These are phyloP conservation scores for Sarcophaga bullata DNA, from an alignment of 1,140 invertebrate species.

Conservation along the genomic window DNA sequence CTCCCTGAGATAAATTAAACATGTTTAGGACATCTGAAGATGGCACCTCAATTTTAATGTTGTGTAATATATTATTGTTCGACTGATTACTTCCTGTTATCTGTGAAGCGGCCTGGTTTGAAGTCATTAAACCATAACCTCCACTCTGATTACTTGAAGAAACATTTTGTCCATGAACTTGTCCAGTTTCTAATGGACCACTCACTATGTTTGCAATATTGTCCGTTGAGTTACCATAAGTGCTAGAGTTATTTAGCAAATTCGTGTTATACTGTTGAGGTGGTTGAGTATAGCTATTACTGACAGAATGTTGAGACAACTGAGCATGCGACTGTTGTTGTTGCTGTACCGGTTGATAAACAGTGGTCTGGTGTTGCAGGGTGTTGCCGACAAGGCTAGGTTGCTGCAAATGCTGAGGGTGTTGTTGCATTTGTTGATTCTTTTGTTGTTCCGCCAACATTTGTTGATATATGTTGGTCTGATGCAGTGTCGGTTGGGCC, in stretches of 20 bases:
- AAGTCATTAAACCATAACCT: slow-evolving; percentile 25
- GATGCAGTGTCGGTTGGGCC: slow-evolving; percentile 62
- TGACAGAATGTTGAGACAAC: background rate
- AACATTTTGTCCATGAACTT: background rate
- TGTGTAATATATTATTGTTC: slow-evolving; percentile 45
- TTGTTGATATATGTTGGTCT: slow-evolving; percentile 63
- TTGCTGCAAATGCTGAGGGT: slow-evolving; percentile 33
- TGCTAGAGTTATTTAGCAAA: slow-evolving; percentile 21
- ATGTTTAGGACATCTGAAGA: slow-evolving; percentile 53
- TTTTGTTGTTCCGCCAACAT: slow-evolving; percentile 63
- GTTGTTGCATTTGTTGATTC: slow-evolving; percentile 45
- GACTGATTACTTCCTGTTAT: slow-evolving; percentile 30
- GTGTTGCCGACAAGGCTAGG: slow-evolving; percentile 9
- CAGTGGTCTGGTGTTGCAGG: slow-evolving; percentile 32
- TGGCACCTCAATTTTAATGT: slow-evolving; percentile 57
- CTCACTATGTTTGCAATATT: slow-evolving; percentile 23
- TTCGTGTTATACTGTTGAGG: slow-evolving; percentile 34
- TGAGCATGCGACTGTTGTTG: slow-evolving; percentile 36
- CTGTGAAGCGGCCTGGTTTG: slow-evolving; percentile 8
- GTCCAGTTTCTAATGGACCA: background rate
- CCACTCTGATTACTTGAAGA: slow-evolving; percentile 9
- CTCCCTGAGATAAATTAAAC: slow-evolving; percentile 47
- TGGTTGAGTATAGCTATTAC: slow-evolving; percentile 3
- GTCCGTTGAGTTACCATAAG: slow-evolving; percentile 15
- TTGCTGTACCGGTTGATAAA: slow-evolving; percentile 48